Base-by-base conservation (phyloP, 1,140 invertebrate genomes). In the Bombus vancouverensis region DNA sequence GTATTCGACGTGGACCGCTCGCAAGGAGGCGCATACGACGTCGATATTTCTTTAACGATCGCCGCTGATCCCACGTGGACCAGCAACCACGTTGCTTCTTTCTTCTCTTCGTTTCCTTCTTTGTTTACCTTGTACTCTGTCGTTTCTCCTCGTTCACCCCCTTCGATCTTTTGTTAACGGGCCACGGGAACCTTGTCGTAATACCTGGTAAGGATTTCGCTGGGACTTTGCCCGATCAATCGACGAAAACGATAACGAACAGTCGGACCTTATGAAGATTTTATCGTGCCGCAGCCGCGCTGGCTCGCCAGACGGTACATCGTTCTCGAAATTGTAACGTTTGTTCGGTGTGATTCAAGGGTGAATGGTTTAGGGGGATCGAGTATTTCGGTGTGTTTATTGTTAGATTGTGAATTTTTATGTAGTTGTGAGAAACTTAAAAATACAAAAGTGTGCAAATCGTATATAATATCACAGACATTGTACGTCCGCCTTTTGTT, bases 31-130 rank as follows among this genome's bases (percentile, higher is more conserved):
- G 88, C 88, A 77, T 90, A 91, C 90, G 86, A 91, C 88, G 87
- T 90, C 89, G 90, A 93, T 93, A 93, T 92, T 92, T 92, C 91
- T 92, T 92, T 92, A 92, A 91, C 87, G 87, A 87, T 88, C 71
- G 83, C 89, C 89, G 89, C 89, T 86, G 86, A 90, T 90, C 82
- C 88, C 88, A 76, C 88, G 88, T 87, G 89, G 81, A 32, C 66
- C 87, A 74, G 57, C 83, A 59, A 32, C 81, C 44, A 72, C 71
- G 76, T 22, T 62, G 65, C 65, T 32, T 62, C 22, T 39, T 39
- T 25, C 39, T 18, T 18, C 28, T 34, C 44, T 32, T 71, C 70
- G 28, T 25, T 39, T 39, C 25, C 57, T 39, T n/a, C 53, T 25
- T 10, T 15, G n/a, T 13, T 57, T 25, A 22, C 12, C 1, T 73